Percentiles rank a stretch among this genome's conserved stretches.
phyloP scores from a whole-genome alignment of 2,113 vertebrate genomes.

The Fregata magnificens region DNA sequence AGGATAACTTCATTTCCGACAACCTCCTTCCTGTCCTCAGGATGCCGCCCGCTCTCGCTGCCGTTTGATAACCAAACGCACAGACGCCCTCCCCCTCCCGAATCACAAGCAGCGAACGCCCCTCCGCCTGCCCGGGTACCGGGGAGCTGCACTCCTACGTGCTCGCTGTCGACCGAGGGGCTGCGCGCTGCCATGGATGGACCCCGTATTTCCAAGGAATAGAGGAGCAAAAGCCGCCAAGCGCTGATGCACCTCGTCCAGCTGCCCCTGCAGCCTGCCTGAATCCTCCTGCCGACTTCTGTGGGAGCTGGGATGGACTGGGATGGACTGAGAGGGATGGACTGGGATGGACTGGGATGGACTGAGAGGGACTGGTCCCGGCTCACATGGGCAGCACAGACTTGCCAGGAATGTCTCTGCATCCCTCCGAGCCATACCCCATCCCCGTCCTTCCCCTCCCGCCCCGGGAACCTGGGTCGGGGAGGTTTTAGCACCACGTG shows the following conservation, averaged over 20 bases:
- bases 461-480: neutral
- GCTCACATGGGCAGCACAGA: neutral
- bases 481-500: neutral
- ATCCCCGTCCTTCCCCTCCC: neutral
- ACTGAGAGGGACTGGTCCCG: neutral
- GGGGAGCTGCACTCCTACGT: neutral
- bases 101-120: fast-evolving
- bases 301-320: neutral
- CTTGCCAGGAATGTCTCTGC: neutral
- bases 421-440: neutral
- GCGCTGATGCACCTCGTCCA: neutral
- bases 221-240: neutral
- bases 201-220: fast-evolving
- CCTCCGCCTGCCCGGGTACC: neutral
- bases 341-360: neutral
- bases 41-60: neutral
- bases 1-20: neutral
- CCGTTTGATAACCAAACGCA: neutral
- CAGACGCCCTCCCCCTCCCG: neutral
- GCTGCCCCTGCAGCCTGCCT: neutral
- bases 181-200: fast-evolving
- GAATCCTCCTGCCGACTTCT: neutral
- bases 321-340: neutral
- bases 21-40: neutral
- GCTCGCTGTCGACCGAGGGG: neutral